These are phyloP conservation scores for Leptoclinus maculatus DNA, from an alignment of 2,797 vertebrate species.

Conservation along the genomic window DNA sequence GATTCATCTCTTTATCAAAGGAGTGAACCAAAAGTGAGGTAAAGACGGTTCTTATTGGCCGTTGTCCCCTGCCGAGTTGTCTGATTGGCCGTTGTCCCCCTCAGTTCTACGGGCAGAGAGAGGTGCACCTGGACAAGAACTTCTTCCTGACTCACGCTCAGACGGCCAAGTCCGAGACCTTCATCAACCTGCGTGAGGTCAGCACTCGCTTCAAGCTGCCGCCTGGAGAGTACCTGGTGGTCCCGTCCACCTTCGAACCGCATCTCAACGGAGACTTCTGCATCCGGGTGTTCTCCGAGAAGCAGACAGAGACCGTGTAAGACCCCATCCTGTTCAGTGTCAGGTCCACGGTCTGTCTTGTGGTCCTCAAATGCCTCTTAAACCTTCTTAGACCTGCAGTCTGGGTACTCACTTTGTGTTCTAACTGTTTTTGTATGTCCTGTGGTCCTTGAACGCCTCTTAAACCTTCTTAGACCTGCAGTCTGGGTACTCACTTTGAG, in stretches of 20 bases:
- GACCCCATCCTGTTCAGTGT: conserved; percentile 1
- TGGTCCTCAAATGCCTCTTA: background rate
- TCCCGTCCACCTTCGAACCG: conserved; percentile 91
- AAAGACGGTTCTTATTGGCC: background rate
- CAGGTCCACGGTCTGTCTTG: background rate
- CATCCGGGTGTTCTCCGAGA: conserved; percentile 91
- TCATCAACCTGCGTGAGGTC: conserved; percentile 89
- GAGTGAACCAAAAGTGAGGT: background rate
- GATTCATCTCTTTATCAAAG: background rate
- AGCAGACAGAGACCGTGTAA: conserved; percentile 83
- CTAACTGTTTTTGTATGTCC: background rate
- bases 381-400: background rate
- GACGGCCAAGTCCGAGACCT: conserved; percentile 81
- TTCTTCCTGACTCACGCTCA: conserved; percentile 86
- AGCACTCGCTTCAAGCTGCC: conserved; percentile 85
- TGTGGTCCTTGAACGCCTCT: background rate
- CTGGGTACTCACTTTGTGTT: background rate
- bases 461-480: too few relatives aligned
- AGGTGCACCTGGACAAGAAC: conserved; percentile 83
- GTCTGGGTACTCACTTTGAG: too few relatives aligned
- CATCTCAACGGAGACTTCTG: conserved; percentile 90
- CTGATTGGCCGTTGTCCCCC: conserved; percentile 22
- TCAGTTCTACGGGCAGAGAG: conserved; percentile 78
- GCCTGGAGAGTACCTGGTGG: conserved; percentile 88
- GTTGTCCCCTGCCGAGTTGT: too few relatives aligned